Evolutionary conservation across 2,113 vertebrate genomes (phyloP), one percentile per base, ranked within the genome.

Genomic region (Xiphias gladius): DNA sequence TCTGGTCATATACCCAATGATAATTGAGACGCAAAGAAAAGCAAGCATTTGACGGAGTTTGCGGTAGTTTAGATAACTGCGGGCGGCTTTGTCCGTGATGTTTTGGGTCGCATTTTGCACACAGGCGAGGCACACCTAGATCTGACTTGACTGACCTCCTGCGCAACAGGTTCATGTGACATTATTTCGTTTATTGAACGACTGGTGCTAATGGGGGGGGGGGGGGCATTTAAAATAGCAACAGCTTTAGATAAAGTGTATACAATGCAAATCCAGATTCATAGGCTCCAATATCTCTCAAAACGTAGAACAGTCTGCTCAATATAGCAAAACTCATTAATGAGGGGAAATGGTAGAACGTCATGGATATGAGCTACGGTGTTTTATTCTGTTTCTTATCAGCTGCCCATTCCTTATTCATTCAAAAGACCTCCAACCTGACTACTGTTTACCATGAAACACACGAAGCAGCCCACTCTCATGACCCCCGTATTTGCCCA

Each of bases 121-220:
- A 90, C 73, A 90, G 84, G 26, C 70, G 67, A 88, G 72, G 37
- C 87, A 83, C 75, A 83, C 76, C 73, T 76, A 57, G 7, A 75
- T 81, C 20, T 76, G 73, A 86, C 74, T 89, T 88, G 46, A 64
- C 63, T 88, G 84, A 89, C 86, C 79, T 74, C 80, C 84, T 83
- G 88, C 77, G 89, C 91, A 94, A 92, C 93, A 93, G 90, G 90
- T 93, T 84, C n/a, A 84, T 81, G 59, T 77, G 37, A 46, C 20
- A 73, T 63, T 46, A 65, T 50, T 55, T 11, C 3, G 1, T 50
- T 37, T 55, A 26, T 28, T 41, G 26, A 61, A 66, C 7, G 19
- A 54, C 4, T 28, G 13, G 46, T 4, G 4, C 48, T 17, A 39
- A 19, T 20, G 14, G 13, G 0, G 43, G 19, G 22, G 20, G 14